phyloP scores from a whole-genome alignment of 53 echinoderm and acorn worm genomes.

The Henricia sp. region DNA sequence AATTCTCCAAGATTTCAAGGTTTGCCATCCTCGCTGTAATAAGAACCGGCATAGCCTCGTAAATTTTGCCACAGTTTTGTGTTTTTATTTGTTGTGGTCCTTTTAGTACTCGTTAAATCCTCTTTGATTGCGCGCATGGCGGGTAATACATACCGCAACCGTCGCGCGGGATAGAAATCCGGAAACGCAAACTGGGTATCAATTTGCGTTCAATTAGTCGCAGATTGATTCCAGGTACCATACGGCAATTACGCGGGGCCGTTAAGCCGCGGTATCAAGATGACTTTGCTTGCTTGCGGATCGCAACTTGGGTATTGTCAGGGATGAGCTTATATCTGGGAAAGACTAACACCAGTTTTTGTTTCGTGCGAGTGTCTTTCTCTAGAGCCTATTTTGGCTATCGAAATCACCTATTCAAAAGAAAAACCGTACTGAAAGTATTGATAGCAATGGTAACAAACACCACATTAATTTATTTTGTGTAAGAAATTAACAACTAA shows the following conservation, averaged over 20 bases:
- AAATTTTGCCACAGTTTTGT: not conserved
- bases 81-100: too few species aligned
- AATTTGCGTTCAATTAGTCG: slow-evolving; percentile 43
- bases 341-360: too few species aligned
- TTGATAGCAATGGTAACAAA: too few species aligned
- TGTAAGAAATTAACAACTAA: too few species aligned
- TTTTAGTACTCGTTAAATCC: too few species aligned
- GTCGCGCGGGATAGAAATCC: not conserved
- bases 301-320: slow-evolving; percentile 14
- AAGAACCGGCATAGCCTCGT: slow-evolving; percentile 18
- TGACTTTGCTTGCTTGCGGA: not conserved
- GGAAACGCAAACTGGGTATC: slow-evolving; percentile 51
- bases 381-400: too few species aligned
- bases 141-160: not conserved
- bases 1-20: slow-evolving; percentile 39
- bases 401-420: too few species aligned
- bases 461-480: too few species aligned
- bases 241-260: slow-evolving; percentile 34
- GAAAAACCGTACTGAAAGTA: too few species aligned
- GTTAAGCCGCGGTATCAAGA: slow-evolving; percentile 21
- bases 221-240: slow-evolving; percentile 48
- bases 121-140: too few species aligned
- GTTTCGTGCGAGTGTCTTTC: too few species aligned
- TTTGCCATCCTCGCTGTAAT: slow-evolving; percentile 18
- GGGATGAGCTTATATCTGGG: slow-evolving; percentile 26